Conservation (phyloP, 2,113 vertebrate genomes). For the Sinocyclocheilus rhinocerous region DNA sequence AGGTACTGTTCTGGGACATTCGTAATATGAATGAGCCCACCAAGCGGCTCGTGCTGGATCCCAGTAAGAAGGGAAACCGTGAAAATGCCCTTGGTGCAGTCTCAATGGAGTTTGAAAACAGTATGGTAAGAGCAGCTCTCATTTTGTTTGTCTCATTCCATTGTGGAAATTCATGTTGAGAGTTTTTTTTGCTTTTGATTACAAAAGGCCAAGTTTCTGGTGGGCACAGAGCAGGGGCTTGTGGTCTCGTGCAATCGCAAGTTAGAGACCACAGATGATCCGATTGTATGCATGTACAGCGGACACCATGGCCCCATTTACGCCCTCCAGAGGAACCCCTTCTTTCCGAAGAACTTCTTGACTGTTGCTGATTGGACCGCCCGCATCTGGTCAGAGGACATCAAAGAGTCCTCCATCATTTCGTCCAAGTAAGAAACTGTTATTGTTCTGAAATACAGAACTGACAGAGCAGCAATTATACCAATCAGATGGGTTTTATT, state of each 20-base stretch:
- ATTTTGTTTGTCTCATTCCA: background rate
- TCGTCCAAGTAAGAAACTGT: conserved; percentile 83
- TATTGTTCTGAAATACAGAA: background rate
- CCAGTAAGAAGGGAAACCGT: conserved; percentile 76
- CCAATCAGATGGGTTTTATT: background rate
- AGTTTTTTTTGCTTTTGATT: conserved; percentile 27
- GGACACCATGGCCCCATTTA: conserved; percentile 90
- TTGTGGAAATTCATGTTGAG: background rate
- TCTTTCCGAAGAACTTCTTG: conserved; percentile 94
- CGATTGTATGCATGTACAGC: conserved; percentile 83
- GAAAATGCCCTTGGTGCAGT: conserved; percentile 82
- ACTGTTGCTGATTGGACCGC: conserved; percentile 91
- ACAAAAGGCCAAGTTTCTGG: conserved; percentile 94
- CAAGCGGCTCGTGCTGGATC: conserved; percentile 84
- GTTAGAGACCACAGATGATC: conserved; percentile 84
- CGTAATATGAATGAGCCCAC: conserved; percentile 87
- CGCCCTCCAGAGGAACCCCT: conserved; percentile 87
- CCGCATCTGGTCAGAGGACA: conserved; percentile 94
- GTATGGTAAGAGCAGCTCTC: conserved; percentile 79
- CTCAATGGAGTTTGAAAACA: conserved; percentile 86
- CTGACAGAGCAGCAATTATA: background rate
- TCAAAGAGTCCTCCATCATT: conserved; percentile 89
- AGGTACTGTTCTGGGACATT: conserved; percentile 97
- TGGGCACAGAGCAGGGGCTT: conserved; percentile 92
- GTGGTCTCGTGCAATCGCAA: conserved; percentile 92